Evolutionary conservation across 2,797 vertebrate species (phyloP), one percentile per base, ranked within the genome.

Genomic region (Liparis tanakae): DNA sequence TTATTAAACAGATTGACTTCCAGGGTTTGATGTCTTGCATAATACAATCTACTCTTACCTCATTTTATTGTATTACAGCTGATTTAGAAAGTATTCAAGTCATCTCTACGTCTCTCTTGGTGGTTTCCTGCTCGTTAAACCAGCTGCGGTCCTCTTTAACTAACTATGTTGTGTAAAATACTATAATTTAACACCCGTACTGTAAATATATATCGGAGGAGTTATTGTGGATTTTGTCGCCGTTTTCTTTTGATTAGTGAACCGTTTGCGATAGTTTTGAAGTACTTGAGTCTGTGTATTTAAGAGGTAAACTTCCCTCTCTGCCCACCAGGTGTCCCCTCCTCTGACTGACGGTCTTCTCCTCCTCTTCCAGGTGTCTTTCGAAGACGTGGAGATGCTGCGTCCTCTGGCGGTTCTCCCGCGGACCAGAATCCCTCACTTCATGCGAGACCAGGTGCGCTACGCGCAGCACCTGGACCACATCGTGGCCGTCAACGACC

Each of bases 401-500:
- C 95, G 94, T 54, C 88, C 90, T 14, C 89, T 94, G 1, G 97
- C 96, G 0, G 93, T 94, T 1, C 92, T 97, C 69, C 89, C 91
- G 8, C 92, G 95, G 68, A 91, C 95, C 34, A 95, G 96, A 41
- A 96, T 98, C 80, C 98, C 97, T 1, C 97, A 99, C 85, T 99
- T 99, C 95, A 98, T 99, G 97, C 95, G 94, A 74, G 97, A 99
- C 86, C 93, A 94, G 86, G 95, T 91, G 43, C 93, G 95, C 0
- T 99, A 99, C 89, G 94, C 94, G 89, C 95, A 97, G 67, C 96
- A 98, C 58, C 95, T 99, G 18, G 95, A 97, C 67, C 94, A 98
- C 91, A 99, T 99, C 1, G 91, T 98, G 39, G 73, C 91, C 25
- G 95, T 96, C 79, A 99, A 99, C 0, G 93, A 96, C 75, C 93